Conservation (phyloP, 2,797 vertebrate species). For the Phrynocephalus vlangalii region DNA sequence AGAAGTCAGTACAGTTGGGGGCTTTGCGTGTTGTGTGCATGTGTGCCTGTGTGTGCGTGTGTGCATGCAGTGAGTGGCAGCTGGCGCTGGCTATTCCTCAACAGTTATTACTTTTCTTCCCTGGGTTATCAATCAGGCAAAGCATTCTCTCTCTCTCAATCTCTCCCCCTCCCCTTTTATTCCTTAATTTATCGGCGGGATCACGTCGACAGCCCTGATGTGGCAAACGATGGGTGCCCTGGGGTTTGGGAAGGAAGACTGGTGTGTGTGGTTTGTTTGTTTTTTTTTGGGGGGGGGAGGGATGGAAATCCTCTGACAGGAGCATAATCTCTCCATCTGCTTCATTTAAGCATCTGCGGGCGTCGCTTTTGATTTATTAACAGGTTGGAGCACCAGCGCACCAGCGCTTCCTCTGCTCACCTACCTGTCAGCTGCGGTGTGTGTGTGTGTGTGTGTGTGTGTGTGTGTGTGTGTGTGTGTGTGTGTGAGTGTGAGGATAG, state of each 20-base stretch:
- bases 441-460: too few relatives aligned
- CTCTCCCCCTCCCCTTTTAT: too few relatives aligned
- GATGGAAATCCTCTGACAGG: slow-evolving; percentile 52
- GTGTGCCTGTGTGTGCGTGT: too few relatives aligned
- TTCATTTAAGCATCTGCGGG: slow-evolving; percentile 23
- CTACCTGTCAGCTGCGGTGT: too few relatives aligned
- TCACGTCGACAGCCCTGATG: slow-evolving; percentile 60
- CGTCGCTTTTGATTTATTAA: slow-evolving; percentile 32
- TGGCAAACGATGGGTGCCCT: slow-evolving; percentile 37
- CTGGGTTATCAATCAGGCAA: slow-evolving; percentile 62
- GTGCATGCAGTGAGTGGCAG: slow-evolving; percentile 53
- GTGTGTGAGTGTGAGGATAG: too few relatives aligned
- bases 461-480: too few relatives aligned
- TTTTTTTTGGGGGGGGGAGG: background rate
- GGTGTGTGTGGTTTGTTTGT: too few relatives aligned
- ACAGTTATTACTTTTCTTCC: slow-evolving; percentile 60
- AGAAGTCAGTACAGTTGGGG: slow-evolving; percentile 58
- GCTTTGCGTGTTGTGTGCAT: background rate
- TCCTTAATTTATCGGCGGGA: slow-evolving; percentile 62
- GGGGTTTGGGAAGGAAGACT: slow-evolving; percentile 56
- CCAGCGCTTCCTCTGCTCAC: too few relatives aligned
- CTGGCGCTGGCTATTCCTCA: slow-evolving; percentile 48
- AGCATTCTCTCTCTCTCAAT: slow-evolving; percentile 28
- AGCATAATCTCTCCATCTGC: slow-evolving; percentile 45
- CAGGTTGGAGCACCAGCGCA: background rate